These are phyloP conservation scores for Drosophila monieri DNA, from an alignment of 2,888 invertebrate genomes.

Conservation along the genomic window DNA sequence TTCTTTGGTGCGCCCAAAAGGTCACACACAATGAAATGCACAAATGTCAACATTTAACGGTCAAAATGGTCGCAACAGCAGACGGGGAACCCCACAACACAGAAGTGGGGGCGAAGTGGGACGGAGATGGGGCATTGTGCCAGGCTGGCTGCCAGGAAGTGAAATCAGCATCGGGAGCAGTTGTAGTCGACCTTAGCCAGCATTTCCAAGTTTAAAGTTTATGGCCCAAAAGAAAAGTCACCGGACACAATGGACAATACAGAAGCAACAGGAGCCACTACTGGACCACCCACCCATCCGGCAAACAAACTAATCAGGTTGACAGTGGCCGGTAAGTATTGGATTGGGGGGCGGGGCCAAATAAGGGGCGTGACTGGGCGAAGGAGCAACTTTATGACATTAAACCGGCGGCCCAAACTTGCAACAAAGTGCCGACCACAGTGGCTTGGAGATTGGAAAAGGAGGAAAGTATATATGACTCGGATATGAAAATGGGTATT, in stretches of 20 bases:
- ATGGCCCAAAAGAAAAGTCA: constrained; percentile 66
- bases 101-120: neutral
- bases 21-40: constrained; percentile 77
- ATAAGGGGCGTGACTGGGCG: neutral
- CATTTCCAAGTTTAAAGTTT: constrained; percentile 69
- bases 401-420: constrained; percentile 45
- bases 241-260: constrained; percentile 55
- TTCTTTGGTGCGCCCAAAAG: constrained; percentile 64
- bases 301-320: constrained; percentile 67
- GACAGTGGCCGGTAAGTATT: constrained; percentile 39
- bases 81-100: constrained; percentile 16
- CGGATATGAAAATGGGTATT: constrained; percentile 5
- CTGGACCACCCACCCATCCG: constrained; percentile 26
- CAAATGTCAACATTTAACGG: constrained; percentile 79
- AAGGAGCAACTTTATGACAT: constrained; percentile 57
- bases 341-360: neutral
- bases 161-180: constrained; percentile 38
- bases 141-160: constrained; percentile 58
- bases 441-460: constrained; percentile 10
- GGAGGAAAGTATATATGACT: neutral
- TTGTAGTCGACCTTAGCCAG: constrained; percentile 30
- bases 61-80: constrained; percentile 65
- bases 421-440: constrained; percentile 49
- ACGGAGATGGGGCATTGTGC: constrained; percentile 52
- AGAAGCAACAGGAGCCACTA: constrained; percentile 42